phyloP scores from a whole-genome alignment of 2,797 vertebrate species.

The Bryconaethiops microstoma region DNA sequence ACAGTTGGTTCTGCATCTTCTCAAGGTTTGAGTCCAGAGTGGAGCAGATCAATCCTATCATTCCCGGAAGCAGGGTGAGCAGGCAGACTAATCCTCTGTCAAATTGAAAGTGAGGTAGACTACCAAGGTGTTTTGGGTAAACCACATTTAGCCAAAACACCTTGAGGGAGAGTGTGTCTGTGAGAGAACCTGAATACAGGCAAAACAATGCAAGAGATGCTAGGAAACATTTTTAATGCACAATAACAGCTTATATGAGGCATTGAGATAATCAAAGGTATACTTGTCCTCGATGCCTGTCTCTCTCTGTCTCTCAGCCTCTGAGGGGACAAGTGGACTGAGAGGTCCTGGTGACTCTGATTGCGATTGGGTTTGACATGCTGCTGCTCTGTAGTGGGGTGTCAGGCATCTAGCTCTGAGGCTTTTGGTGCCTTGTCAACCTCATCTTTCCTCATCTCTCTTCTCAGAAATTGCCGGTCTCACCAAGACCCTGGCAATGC shows the following conservation, averaged over 20 bases:
- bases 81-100: constrained; percentile 36
- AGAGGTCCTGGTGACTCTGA: constrained; percentile 36
- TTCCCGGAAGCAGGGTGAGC: constrained; percentile 16
- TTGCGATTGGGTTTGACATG: constrained; percentile 46
- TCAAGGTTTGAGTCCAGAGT: constrained; percentile 20
- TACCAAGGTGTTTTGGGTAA: constrained; percentile 34
- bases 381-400: constrained; percentile 28
- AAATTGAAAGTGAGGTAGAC: constrained; percentile 38
- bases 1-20: neutral
- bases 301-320: neutral
- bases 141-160: constrained; percentile 44
- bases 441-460: constrained; percentile 21
- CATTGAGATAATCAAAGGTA: constrained; percentile 32
- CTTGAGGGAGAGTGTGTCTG: constrained; percentile 29
- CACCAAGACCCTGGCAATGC: constrained; percentile 13
- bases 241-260: constrained; percentile 9
- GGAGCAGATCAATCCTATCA: constrained; percentile 1
- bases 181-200: constrained; percentile 19
- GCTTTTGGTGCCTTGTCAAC: constrained; percentile 47
- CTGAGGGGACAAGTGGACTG: constrained; percentile 11
- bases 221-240: constrained; percentile 18
- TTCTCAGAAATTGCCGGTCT: constrained; percentile 27
- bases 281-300: constrained; percentile 7
- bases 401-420: constrained; percentile 30
- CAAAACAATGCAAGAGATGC: constrained; percentile 21